Evolutionary conservation across 2,888 invertebrate genomes (phyloP), one percentile per base, ranked within the genome.

Genomic region (Meteorus colon): DNA sequence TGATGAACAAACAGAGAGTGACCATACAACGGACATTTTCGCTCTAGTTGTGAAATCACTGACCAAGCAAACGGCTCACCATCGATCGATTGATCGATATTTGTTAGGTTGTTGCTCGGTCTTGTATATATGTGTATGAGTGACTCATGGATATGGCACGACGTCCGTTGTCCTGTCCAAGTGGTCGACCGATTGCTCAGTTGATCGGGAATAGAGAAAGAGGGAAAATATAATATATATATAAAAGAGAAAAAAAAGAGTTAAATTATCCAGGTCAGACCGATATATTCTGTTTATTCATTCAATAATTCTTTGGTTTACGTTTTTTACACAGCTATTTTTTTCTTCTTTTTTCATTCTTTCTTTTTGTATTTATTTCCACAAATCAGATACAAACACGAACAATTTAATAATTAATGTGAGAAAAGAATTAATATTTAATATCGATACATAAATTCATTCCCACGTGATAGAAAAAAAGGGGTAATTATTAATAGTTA

Each of bases 21-120:
- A 82, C 77, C 6, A 19, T 81, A 80, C 80, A 83, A 81, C 82
- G 83, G 81, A 81, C 79, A 76, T 83, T 79, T 81, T 81, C 84
- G 85, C 83, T 85, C 84, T 82, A 85, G 81, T 85, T 84, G 77
- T 80, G 80, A 72, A 75, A 75, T 45, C 55, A 19, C 55, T 19
- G 19, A 55, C 6, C 55, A 24, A 19, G 55, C 55, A 55, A 55
- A 19, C 55, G 19, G 48, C n/a, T 16, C 48, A 55, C n/a, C 55
- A 19, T 19, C 55, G 8, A 19, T 55, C 75, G 60, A 71, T 75
- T 70, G 67, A 75, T 70, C 70, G 55, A 55, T 55, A 55, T 55
- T 41, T 41, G 41, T 41, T 41, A 12, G 41, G 41, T 41, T 55
- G 55, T 55, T 55, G 19, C 10, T 55, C 19, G 19, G 24, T 19